phyloP scores from a whole-genome alignment of 2,888 invertebrate genomes.

The Metalampra italica region DNA sequence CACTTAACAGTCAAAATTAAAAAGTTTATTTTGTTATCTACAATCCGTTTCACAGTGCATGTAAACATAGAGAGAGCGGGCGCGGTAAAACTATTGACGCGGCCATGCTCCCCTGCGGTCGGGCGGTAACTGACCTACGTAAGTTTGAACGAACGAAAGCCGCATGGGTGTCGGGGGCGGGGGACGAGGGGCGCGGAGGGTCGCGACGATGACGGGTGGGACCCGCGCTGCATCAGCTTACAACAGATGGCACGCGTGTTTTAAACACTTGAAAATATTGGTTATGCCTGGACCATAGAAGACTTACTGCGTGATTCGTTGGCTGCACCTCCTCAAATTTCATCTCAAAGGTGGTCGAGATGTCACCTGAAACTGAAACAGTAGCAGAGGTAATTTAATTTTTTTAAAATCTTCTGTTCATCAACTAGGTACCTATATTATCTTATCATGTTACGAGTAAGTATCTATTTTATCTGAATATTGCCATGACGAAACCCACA shows the following conservation, averaged over 20 bases:
- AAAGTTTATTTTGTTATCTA: conserved; percentile 52
- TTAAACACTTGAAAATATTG: conserved; percentile 72
- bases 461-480: too few relatives aligned
- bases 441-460: too few relatives aligned
- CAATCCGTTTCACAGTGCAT: conserved; percentile 63
- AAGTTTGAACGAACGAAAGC: conserved; percentile 78
- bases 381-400: conserved; percentile 14
- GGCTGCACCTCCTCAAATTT: conserved; percentile 61
- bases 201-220: conserved; percentile 61
- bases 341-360: conserved; percentile 71
- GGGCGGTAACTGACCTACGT: conserved; percentile 80
- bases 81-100: conserved; percentile 75
- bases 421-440: too few relatives aligned
- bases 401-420: too few relatives aligned
- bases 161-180: conserved; percentile 65
- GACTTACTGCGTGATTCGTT: conserved; percentile 70
- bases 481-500: too few relatives aligned
- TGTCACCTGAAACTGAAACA: conserved; percentile 45
- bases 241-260: conserved; percentile 79
- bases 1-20: conserved; percentile 51
- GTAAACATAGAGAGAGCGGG: conserved; percentile 72
- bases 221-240: conserved; percentile 69
- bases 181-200: conserved; percentile 50
- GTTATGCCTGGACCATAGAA: conserved; percentile 58
- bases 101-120: conserved; percentile 78